Base-by-base conservation (phyloP, 92 coral and sea anemone genomes). In the Chrysogorgia sp. region DNA sequence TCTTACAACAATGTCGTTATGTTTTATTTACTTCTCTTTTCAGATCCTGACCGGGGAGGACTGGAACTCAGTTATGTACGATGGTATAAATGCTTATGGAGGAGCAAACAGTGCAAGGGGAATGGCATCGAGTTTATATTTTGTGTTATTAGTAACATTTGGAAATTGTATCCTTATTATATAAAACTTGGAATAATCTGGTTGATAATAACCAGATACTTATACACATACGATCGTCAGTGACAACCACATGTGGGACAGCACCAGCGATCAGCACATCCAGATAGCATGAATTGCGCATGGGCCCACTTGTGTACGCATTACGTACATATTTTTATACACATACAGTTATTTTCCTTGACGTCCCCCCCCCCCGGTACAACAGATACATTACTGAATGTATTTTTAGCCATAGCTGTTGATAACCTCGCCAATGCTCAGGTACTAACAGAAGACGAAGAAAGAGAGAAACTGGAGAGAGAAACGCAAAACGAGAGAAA, bases 151-250 rank as follows among this genome's bases (percentile, higher is more conserved):
- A 30, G 98, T 94, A 25, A 92, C 92, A 20, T 64, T 94, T 41
- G 98, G 98, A 55, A 94, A 94, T 49, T 94, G 98, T 94, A 94
- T 94, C 98, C 94, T 91, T 88, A n/a, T n/a, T n/a, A n/a, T n/a
- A n/a, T n/a, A n/a, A n/a, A n/a, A n/a, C n/a, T n/a, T n/a, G n/a
- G n/a, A n/a, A n/a, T n/a, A n/a, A n/a, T n/a, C n/a, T n/a, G n/a
- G n/a, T n/a, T n/a, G n/a, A n/a, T n/a, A n/a, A n/a, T n/a, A n/a
- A n/a, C n/a, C n/a, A n/a, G n/a, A n/a, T n/a, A n/a, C n/a, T n/a
- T n/a, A n/a, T n/a, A n/a, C n/a, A n/a, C n/a, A n/a, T n/a, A n/a
- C n/a, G n/a, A n/a, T n/a, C n/a, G n/a, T n/a, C n/a, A n/a, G n/a
- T n/a, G n/a, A n/a, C n/a, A n/a, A n/a, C n/a, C n/a, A n/a, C n/a